These are phyloP conservation scores for Criorhina ranunculi DNA, from an alignment of 2,888 invertebrate species.

Conservation along the genomic window DNA sequence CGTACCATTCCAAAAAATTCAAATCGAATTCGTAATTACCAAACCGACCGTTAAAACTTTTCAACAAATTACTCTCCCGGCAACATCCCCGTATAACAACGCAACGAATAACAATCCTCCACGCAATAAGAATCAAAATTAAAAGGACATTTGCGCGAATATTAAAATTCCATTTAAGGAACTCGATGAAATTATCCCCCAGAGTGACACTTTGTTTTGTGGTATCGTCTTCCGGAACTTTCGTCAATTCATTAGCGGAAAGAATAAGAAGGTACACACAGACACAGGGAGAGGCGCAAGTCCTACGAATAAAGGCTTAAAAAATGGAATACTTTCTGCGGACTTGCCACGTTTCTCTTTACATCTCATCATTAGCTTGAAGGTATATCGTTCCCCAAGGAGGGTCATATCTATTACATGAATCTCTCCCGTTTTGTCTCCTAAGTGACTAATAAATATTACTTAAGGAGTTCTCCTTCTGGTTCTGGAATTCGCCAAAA, in stretches of 20 bases:
- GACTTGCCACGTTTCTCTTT: conserved; percentile 28
- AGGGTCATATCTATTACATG: conserved; percentile 41
- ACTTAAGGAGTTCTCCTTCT: conserved; percentile 63
- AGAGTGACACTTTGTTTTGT: conserved; percentile 29
- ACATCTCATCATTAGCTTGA: conserved; percentile 26
- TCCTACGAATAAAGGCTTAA: conserved; percentile 42
- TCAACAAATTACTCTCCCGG: conserved; percentile 28
- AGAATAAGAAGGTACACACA: conserved; percentile 10
- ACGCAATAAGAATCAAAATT: conserved; percentile 57
- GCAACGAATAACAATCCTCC: conserved; percentile 40
- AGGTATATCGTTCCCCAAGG: conserved; percentile 61
- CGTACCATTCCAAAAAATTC: conserved; percentile 48
- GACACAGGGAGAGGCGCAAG: conserved; percentile 18
- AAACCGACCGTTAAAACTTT: conserved; percentile 60
- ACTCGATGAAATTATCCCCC: conserved; percentile 66
- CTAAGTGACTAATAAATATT: conserved; percentile 69
- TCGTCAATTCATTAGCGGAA: conserved; percentile 53
- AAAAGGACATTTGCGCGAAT: conserved; percentile 70
- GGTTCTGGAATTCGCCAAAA: conserved; percentile 40
- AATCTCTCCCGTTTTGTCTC: conserved; percentile 48
- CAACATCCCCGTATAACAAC: conserved; percentile 11
- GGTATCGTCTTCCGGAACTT: conserved; percentile 30
- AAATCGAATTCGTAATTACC: conserved; percentile 58
- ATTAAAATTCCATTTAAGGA: conserved; percentile 63
- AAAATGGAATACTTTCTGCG: conserved; percentile 40